phyloP scores from a whole-genome alignment of 2,113 vertebrate species.

The Eolophus roseicapilla region DNA sequence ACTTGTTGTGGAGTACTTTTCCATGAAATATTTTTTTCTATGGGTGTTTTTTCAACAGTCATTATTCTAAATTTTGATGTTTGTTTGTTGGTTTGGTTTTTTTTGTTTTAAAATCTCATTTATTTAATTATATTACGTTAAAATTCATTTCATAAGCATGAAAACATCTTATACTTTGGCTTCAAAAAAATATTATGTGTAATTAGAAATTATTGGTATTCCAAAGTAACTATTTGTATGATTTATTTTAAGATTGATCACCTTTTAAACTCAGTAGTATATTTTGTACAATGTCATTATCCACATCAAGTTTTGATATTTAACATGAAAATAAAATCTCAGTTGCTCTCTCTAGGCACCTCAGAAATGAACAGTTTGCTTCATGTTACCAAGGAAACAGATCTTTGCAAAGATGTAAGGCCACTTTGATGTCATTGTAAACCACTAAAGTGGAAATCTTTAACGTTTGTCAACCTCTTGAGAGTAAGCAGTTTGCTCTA shows the following conservation, averaged over 20 bases:
- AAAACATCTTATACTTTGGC: background rate
- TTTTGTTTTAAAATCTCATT: background rate
- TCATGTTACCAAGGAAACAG: conserved; percentile 74
- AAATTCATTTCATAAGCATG: background rate
- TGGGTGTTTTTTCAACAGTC: background rate
- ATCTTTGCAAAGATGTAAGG: conserved; percentile 67
- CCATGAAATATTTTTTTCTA: background rate
- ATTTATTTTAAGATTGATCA: background rate
- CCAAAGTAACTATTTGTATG: background rate
- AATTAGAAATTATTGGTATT: background rate
- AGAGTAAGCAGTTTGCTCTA: conserved; percentile 63
- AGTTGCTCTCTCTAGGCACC: conserved; percentile 27
- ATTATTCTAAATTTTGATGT: background rate
- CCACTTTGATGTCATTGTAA: conserved; percentile 70
- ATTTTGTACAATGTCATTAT: conserved; percentile 11
- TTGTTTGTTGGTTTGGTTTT: no score
- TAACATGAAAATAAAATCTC: conserved; percentile 41
- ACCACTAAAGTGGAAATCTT: conserved; percentile 71
- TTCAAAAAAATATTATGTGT: background rate
- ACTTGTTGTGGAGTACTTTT: background rate
- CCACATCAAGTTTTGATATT: conserved; percentile 30
- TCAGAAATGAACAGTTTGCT: conserved; percentile 58
- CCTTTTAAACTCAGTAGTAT: background rate
- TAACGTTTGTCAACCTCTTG: conserved; percentile 66
- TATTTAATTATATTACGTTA: background rate